A percentile compares a stretch with the other conserved stretches of the same genome.
These are phyloP conservation scores for Oryzias woworae DNA, from an alignment of 2,113 vertebrate species.

Conservation along the genomic window DNA sequence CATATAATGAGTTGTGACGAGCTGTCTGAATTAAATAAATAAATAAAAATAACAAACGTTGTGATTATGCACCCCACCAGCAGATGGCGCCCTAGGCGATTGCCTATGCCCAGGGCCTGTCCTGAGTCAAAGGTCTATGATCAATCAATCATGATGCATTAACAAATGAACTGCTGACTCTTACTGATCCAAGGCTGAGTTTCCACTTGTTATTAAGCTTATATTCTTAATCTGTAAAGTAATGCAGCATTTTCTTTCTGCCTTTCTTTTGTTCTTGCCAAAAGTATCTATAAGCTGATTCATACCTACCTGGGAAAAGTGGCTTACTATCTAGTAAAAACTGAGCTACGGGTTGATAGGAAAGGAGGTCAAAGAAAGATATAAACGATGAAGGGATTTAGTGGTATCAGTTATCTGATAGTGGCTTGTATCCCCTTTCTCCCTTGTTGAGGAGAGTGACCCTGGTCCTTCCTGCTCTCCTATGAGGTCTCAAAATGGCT, in stretches of 20 bases:
- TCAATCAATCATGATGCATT: too few relatives aligned
- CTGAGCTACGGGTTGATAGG: constrained; percentile 53
- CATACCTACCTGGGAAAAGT: constrained; percentile 65
- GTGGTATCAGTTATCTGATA: constrained; percentile 52
- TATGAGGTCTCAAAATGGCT: constrained; percentile 4
- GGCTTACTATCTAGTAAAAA: constrained; percentile 60
- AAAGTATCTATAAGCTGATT: constrained; percentile 42
- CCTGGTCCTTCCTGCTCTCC: constrained; percentile 8
- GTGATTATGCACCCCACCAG: too few relatives aligned
- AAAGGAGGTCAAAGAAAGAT: constrained; percentile 50
- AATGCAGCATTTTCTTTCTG: constrained; percentile 20
- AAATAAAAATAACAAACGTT: too few relatives aligned
- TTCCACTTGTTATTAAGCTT: too few relatives aligned
- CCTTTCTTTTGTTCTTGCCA: constrained; percentile 30
- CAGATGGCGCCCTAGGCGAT: too few relatives aligned
- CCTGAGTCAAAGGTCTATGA: too few relatives aligned
- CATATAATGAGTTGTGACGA: too few relatives aligned
- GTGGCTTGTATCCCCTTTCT: constrained; percentile 29
- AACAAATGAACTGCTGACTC: too few relatives aligned
- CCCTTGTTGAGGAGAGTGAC: constrained; percentile 31
- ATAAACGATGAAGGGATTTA: constrained; percentile 57
- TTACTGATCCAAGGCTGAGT: too few relatives aligned
- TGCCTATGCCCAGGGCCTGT: too few relatives aligned
- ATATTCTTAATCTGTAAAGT: too few relatives aligned
- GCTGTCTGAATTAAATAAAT: too few relatives aligned